Conservation (phyloP, 2,888 invertebrate species). For the Dugesia japonica region DNA sequence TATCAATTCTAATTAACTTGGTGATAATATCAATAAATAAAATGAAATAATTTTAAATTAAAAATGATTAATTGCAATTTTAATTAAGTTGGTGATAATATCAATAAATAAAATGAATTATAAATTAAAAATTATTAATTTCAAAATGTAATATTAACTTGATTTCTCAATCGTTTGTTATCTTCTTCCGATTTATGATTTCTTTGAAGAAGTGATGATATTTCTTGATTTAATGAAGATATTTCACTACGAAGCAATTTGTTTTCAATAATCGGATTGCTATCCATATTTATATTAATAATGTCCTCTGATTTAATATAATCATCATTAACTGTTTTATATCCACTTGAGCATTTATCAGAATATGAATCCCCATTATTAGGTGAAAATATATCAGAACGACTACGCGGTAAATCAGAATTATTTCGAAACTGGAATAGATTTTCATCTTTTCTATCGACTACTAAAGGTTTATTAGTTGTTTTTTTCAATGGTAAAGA, state of each 20-base stretch:
- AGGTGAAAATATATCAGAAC: not conserved
- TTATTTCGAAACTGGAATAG: no score
- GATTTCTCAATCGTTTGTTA: slow-evolving; percentile 22
- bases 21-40: no score
- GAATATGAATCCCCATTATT: slow-evolving; percentile 13
- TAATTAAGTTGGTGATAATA: no score
- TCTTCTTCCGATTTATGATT: slow-evolving; percentile 30
- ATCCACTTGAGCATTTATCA: slow-evolving; percentile 24
- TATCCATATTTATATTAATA: not conserved
- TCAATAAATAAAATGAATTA: no score
- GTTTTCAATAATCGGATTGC: slow-evolving; percentile 42
- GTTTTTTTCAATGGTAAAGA: not conserved
- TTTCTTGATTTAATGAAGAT: slow-evolving; percentile 51
- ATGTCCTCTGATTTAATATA: slow-evolving; percentile 34
- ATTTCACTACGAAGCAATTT: slow-evolving; percentile 51
- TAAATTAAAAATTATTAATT: no score
- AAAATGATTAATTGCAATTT: no score
- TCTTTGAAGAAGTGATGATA: slow-evolving; percentile 49
- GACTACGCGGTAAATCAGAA: no score
- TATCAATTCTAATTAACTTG: no score
- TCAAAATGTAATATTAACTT: slow-evolving; percentile 2
- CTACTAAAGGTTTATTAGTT: not conserved
- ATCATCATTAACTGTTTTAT: slow-evolving; percentile 17
- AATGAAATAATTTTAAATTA: no score
- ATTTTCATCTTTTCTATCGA: no score